Base-by-base conservation (phyloP, 1,140 invertebrate species). In the Ceratina calcarata region DNA sequence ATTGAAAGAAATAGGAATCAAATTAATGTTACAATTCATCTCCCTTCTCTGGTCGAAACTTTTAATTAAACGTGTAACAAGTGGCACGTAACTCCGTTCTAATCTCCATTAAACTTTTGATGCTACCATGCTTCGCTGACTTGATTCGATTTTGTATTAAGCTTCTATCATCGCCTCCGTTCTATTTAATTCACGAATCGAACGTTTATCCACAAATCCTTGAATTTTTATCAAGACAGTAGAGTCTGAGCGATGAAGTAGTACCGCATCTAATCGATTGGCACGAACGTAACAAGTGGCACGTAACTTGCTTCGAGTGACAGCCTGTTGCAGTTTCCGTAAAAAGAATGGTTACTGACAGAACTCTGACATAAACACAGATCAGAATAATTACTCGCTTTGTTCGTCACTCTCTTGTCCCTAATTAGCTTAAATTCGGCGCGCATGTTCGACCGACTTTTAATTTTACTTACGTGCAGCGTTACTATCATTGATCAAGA, bases 401-500 rank as follows among this genome's bases (percentile, higher is more conserved):
- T 49, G 16, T 37, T 24, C 64, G 16, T 20, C 37, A 20, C 55
- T 51, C 4, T 76, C 20, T 69, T 51, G 64, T 76, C 66, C 37
- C n/a, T n/a, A 45, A 45, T 45, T 45, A 32, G 7, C 15, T 2
- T 1, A n/a, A 58, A 13, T 18, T 8, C 10, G 37, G 6, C 13
- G 58, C 57, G 8, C 49, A 51, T 8, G 22, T 32, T 22, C 16
- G n/a, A 16, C n/a, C 37, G 75, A 67, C 22, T 16, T 69, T 70
- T 70, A 70, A 72, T 27, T 32, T 58, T 20, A 73, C 65, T 51
- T 27, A 45, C 18, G 27, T 13, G 12, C 37, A 6, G 2, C 65
- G 4, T n/a, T 3, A 20, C 13, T 74, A 51, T 67, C 78, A 45
- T 67, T 61, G 15, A 74, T 65, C 18, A 58, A 37, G 6, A n/a